Evolutionary conservation across 2,888 invertebrate genomes (phyloP).

Genomic region (Tipula helvola): DNA sequence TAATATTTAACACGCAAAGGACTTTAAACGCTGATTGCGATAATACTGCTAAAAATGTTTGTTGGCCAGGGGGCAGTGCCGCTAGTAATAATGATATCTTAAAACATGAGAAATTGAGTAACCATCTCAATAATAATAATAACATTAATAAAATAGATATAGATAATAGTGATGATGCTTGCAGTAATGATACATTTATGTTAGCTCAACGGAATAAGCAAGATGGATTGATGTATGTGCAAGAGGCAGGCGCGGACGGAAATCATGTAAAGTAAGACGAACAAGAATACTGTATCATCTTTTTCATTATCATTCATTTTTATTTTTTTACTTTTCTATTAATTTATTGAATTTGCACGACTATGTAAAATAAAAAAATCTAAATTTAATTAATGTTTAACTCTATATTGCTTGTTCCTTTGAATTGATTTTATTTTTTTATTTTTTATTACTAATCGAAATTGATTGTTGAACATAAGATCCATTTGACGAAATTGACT

Average conservation of each 20-base stretch:
- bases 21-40: neutral
- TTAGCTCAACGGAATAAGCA: constrained; percentile 16
- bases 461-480: neutral
- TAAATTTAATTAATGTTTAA: neutral
- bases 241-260: neutral
- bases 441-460: neutral
- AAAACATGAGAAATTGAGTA: neutral
- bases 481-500: neutral
- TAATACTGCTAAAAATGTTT: constrained; percentile 5
- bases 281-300: neutral
- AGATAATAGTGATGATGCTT: constrained; percentile 33
- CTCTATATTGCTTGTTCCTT: neutral
- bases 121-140: constrained; percentile 21
- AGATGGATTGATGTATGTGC: neutral
- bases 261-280: neutral
- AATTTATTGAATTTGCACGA: neutral
- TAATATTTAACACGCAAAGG: neutral
- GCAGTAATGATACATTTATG: constrained; percentile 35
- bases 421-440: neutral
- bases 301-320: constrained; percentile 6
- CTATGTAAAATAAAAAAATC: neutral
- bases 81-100: neutral
- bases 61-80: neutral
- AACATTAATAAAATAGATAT: constrained; percentile 25
- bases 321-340: neutral